Conservation (phyloP, 2,888 invertebrate genomes). For the Prenolepis imparis region DNA sequence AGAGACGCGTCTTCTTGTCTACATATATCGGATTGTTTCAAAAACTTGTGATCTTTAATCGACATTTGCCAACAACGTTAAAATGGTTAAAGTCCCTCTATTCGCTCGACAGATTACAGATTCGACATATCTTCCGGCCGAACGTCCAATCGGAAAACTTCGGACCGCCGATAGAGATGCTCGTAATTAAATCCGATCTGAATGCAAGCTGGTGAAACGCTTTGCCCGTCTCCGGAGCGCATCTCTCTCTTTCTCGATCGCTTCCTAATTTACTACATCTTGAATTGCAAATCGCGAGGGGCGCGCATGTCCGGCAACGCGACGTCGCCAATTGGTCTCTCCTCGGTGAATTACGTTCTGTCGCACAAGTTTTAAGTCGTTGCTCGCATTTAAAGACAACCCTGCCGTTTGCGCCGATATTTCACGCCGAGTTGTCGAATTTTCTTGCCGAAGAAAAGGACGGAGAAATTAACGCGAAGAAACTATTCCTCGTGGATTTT, state of each 20-base stretch:
- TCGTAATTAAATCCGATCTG: constrained; percentile 41
- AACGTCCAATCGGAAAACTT: constrained; percentile 29
- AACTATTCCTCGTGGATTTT: constrained; percentile 31
- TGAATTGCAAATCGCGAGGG: constrained; percentile 46
- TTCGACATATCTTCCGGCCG: not conserved
- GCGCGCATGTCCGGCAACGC: constrained; percentile 16
- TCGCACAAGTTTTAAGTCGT: not conserved
- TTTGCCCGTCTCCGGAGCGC: not conserved
- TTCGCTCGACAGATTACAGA: not conserved
- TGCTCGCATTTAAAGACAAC: constrained; percentile 9
- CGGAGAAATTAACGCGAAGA: constrained; percentile 16
- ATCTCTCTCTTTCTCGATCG: constrained; percentile 32
- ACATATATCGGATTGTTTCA: not conserved
- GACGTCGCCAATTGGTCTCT: not conserved
- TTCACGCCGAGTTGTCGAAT: constrained; percentile 19
- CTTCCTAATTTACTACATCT: constrained; percentile 37
- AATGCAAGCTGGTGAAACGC: constrained; percentile 32
- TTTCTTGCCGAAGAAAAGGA: constrained; percentile 11
- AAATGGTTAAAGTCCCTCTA: not conserved
- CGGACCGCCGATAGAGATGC: not conserved
- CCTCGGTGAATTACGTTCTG: constrained; percentile 16
- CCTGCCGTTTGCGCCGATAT: not conserved
- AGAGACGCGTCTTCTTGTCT: not conserved
- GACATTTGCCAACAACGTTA: not conserved
- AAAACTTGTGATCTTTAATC: not conserved